phyloP scores from a whole-genome alignment of 2,888 invertebrate genomes.

The Trichogramma dendrolimi region DNA sequence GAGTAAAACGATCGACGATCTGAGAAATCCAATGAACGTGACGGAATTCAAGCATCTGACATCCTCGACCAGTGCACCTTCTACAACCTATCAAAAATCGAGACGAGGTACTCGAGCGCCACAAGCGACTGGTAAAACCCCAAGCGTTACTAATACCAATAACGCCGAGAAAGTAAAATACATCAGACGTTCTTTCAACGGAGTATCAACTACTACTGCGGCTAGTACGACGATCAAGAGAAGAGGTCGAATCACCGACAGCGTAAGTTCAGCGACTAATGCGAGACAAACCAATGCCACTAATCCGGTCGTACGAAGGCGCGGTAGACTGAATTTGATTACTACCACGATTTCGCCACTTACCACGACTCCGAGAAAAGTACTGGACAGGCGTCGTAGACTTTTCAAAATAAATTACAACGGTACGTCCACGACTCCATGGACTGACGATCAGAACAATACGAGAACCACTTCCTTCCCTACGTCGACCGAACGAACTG shows the following conservation, averaged over 20 bases:
- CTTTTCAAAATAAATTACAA: slow-evolving; percentile 6
- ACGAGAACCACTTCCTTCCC: slow-evolving; percentile 11
- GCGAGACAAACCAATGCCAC: not conserved
- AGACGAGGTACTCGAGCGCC: not conserved
- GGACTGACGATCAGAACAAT: not conserved
- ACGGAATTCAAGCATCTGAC: too few species aligned
- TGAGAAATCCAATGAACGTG: not conserved
- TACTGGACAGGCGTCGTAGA: slow-evolving; percentile 19
- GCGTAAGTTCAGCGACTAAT: not conserved
- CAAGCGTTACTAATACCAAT: not conserved
- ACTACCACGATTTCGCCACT: slow-evolving; percentile 11
- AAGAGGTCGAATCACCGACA: slow-evolving; percentile 11
- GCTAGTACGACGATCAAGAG: slow-evolving; percentile 3
- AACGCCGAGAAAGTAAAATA: not conserved
- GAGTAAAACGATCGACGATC: not conserved
- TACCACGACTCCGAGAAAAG: slow-evolving; percentile 14
- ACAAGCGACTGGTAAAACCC: not conserved
- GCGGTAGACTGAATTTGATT: slow-evolving; percentile 7
- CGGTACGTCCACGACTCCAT: not conserved
- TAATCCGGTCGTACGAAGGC: slow-evolving; percentile 10
- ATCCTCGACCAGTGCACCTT: too few species aligned
- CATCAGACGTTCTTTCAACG: not conserved
- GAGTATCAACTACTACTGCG: not conserved
- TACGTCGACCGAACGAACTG: slow-evolving; percentile 32
- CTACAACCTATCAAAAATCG: too few species aligned